Evolutionary conservation across 2,113 vertebrate genomes (phyloP), one percentile per base, ranked within the genome.

Genomic region (Centropus unirufus): DNA sequence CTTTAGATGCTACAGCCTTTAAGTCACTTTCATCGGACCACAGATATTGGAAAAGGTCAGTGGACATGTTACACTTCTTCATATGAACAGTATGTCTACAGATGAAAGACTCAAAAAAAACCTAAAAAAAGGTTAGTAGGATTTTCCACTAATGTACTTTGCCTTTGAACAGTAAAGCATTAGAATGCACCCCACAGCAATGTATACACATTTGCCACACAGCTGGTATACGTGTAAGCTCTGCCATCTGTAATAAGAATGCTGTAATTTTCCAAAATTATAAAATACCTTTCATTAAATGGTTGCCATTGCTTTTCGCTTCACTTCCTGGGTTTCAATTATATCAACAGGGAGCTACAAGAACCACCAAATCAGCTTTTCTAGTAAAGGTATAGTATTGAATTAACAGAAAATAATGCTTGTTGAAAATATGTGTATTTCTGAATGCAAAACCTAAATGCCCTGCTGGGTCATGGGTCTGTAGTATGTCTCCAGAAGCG

Each of bases 1-100:
- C 30, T 90, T 88, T 42, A 88, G n/a, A 90, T 59, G 26, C 36
- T 86, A 88, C 63, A 90, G 77, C 46, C 72, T 93, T 95, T 73
- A 86, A 83, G 68, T 81, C 72, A 86, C 32, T 86, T 92, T 77
- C n/a, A 86, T 74, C 23, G 69, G 22, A 83, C 8, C 30, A 88
- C 6, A 66, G 42, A 92, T 62, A 83, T 0, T 72, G n/a, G 51
- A 93, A 94, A 93, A 94, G 61, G 64, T 90, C 83, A 93, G 30
- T 36, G 63, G 46, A 90, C 55, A 78, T 3, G 22, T 57, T 80
- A 82, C 15, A 36, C 13, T 67, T 74, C n/a, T 58, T 78, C 36
- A 57, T 36, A 67, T 23, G n/a, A 87, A 40, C 36, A 57, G 14
- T 30, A 34, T 5, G 7, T 72, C 54, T 76, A 40, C 89, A 42